Base-by-base conservation (phyloP, 2,113 vertebrate genomes). In the Rafetus swinhoei region DNA sequence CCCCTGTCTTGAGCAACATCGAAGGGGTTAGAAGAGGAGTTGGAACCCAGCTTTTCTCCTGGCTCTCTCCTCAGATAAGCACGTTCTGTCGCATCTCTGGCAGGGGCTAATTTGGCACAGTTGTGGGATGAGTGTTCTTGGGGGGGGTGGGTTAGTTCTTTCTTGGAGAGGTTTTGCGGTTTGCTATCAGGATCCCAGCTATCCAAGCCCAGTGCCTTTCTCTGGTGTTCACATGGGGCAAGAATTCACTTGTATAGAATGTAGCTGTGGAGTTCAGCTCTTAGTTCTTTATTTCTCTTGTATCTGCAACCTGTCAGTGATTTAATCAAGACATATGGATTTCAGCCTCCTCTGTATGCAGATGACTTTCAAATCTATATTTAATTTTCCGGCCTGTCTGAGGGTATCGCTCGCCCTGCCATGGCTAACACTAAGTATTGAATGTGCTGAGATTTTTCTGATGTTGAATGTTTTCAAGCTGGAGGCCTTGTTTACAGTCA, bases 401-500 rank as follows among this genome's bases (percentile, higher is more conserved):
- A 84, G 81, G 45, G 19, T 32, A 50, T 81, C 55, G 13, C 55
- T 7, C 1, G 18, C 80, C 87, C 93, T 57, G 32, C 84, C 13
- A 6, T 81, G 14, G 88, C 25, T 90, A 94, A 79, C 84, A 89
- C 86, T 93, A 93, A 91, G 92, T 90, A 80, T 92, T 94, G 89
- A 95, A 85, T 77, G 62, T n/a, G 21, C 55, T 62, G n/a, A 22
- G 81, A 55, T n/a, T 14, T 15, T 15, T 11, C 25, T 65, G 39
- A 18, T 29, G 32, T 13, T 62, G 32, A 60, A 65, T 32, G 32
- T 74, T 77, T 50, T 39, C 6, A 72, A 24, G n/a, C 9, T 45
- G 65, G n/a, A 72, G 65, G 65, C 52, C 15, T 5, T 29, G 32
- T 53, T n/a, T 25, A 4, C 29, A 21, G 35, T 54, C 81, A 4